phyloP scores from a whole-genome alignment of 2,113 vertebrate species.

The Tragelaphus buxtoni region DNA sequence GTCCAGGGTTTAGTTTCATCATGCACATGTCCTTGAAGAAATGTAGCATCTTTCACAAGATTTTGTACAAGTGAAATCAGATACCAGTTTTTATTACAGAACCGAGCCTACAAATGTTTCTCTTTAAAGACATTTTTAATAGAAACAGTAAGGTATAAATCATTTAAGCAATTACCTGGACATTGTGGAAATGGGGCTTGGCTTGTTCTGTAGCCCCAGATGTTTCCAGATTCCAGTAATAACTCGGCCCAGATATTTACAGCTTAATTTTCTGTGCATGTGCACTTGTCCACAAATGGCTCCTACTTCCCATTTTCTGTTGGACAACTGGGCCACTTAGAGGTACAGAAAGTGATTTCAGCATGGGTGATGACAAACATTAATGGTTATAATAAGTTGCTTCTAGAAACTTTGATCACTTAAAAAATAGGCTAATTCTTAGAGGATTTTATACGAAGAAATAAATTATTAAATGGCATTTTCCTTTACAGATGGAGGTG shows the following conservation, averaged over 20 bases:
- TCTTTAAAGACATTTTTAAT: conserved; percentile 81
- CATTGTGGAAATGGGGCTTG: conserved; percentile 73
- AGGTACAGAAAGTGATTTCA: conserved; percentile 72
- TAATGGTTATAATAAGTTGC: conserved; percentile 72
- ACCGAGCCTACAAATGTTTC: conserved; percentile 77
- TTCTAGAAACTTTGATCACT: conserved; percentile 73
- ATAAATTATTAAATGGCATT: conserved; percentile 48
- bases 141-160: conserved; percentile 81
- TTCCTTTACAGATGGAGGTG: conserved; percentile 30
- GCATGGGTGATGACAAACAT: conserved; percentile 67
- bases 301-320: conserved; percentile 78
- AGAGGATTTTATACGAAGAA: conserved; percentile 48
- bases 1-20: conserved; percentile 55
- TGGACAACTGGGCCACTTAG: conserved; percentile 75
- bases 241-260: conserved; percentile 83
- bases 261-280: conserved; percentile 85
- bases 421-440: conserved; percentile 59
- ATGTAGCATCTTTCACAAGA: conserved; percentile 62
- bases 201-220: conserved; percentile 79
- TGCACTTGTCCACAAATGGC: conserved; percentile 81
- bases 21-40: conserved; percentile 69
- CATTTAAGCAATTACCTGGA: conserved; percentile 82
- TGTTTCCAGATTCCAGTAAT: conserved; percentile 83
- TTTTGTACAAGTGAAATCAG: conserved; percentile 70
- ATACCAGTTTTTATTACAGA: conserved; percentile 75